Evolutionary conservation across 53 echinoderm and acorn worm genomes (phyloP).

Genomic region (Henricia sp.): DNA sequence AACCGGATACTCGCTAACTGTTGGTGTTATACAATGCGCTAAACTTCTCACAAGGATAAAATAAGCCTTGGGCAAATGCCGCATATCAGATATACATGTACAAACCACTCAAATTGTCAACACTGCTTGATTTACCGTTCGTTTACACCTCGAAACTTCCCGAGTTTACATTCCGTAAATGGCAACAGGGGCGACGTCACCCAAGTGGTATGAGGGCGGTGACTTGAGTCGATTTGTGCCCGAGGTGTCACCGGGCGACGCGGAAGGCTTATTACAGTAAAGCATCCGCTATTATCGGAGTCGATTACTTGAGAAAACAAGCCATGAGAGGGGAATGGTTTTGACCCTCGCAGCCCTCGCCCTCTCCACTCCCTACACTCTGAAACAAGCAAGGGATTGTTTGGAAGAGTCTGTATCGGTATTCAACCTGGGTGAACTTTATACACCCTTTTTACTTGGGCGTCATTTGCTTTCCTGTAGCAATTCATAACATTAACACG

Average conservation of each 20-base stretch:
- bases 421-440: too few relatives aligned
- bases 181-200: background rate
- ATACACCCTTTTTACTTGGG: too few relatives aligned
- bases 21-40: too few relatives aligned
- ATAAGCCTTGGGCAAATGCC: slow-evolving; percentile 18
- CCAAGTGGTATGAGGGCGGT: background rate
- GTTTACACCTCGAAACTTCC: slow-evolving; percentile 30
- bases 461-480: too few relatives aligned
- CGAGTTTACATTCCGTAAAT: background rate
- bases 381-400: slow-evolving; percentile 7
- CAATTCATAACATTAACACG: too few relatives aligned
- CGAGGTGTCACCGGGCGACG: background rate
- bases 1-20: too few relatives aligned
- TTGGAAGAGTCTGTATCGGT: too few relatives aligned
- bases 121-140: background rate
- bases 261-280: too few relatives aligned
- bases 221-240: slow-evolving; percentile 11
- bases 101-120: background rate
- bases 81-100: slow-evolving; percentile 48
- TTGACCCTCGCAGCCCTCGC: background rate
- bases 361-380: background rate
- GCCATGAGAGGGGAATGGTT: slow-evolving; percentile 24
- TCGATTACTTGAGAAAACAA: slow-evolving; percentile 34
- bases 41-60: too few relatives aligned
- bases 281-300: too few relatives aligned